phyloP scores from a whole-genome alignment of 2,888 invertebrate genomes.

The Trachelus stipa region DNA sequence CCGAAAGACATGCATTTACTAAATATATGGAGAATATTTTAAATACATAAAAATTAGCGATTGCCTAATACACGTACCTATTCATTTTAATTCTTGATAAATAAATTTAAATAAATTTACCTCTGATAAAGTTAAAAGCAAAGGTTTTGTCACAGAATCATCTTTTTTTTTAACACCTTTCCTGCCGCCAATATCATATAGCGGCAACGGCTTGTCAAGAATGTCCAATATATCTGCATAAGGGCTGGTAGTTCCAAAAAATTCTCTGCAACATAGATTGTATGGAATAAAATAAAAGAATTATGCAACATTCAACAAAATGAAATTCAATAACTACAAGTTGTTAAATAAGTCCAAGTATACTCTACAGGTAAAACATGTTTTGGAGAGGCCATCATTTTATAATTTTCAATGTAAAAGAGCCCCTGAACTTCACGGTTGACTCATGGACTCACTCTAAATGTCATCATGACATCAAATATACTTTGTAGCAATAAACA shows the following conservation, averaged over 20 bases:
- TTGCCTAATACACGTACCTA: too few relatives aligned
- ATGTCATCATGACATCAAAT: too few relatives aligned
- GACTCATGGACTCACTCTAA: too few relatives aligned
- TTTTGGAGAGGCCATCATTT: too few relatives aligned
- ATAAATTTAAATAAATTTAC: conserved; percentile 52
- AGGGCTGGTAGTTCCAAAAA: conserved; percentile 86
- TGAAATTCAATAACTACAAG: neutral
- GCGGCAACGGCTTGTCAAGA: conserved; percentile 73
- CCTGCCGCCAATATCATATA: conserved; percentile 72
- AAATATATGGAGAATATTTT: neutral
- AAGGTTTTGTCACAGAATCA: conserved; percentile 69
- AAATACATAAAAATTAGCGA: too few relatives aligned
- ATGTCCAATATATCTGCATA: conserved; percentile 82
- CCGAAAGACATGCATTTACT: neutral
- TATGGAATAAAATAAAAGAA: conserved; percentile 38
- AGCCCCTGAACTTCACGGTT: too few relatives aligned
- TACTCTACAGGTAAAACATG: too few relatives aligned
- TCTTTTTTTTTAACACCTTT: conserved; percentile 76
- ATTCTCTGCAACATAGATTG: conserved; percentile 69
- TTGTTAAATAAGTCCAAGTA: too few relatives aligned
- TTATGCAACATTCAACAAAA: neutral
- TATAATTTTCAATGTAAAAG: too few relatives aligned
- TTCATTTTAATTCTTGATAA: neutral
- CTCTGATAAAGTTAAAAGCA: conserved; percentile 74
- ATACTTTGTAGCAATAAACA: too few relatives aligned